Percentiles rank a stretch among this genome's conserved stretches.
Conservation (phyloP, 2,797 vertebrate genomes). For the Crenuchus spilurus region DNA sequence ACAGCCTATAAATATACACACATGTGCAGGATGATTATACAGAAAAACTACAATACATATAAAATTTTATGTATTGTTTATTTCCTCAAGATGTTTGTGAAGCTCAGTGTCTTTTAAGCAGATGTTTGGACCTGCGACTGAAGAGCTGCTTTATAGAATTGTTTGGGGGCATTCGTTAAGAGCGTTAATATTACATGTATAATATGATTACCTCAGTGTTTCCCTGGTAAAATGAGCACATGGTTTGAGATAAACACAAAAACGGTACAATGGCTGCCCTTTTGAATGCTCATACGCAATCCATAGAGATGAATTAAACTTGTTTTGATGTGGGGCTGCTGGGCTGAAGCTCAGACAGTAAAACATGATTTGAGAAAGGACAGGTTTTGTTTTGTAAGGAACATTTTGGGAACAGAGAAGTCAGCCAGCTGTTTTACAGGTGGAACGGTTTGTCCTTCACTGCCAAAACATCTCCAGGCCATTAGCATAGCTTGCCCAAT, state of each 20-base stretch:
- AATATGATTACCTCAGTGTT: neutral
- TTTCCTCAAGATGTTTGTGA: neutral
- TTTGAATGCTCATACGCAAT: neutral
- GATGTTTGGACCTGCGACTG: neutral
- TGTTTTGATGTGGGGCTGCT: neutral
- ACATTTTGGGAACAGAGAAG: slow-evolving; percentile 7
- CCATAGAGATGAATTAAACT: neutral
- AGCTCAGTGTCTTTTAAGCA: neutral
- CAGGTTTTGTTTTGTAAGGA: slow-evolving; percentile 9
- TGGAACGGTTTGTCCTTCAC: slow-evolving; percentile 21
- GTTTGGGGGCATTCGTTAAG: neutral
- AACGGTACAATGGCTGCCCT: neutral
- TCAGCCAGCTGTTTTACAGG: slow-evolving; percentile 32
- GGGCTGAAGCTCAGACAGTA: neutral
- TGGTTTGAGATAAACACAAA: neutral
- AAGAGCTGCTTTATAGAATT: neutral
- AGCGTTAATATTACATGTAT: neutral
- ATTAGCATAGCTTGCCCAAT: neutral
- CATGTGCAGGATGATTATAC: too few species aligned
- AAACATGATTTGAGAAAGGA: neutral
- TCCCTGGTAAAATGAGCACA: neutral
- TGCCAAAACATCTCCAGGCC: slow-evolving; percentile 40
- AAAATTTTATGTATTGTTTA: neutral
- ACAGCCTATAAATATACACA: too few species aligned
- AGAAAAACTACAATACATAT: too few species aligned